Conservation (phyloP, 92 coral and sea anemone genomes). For the Porites cylindrica region DNA sequence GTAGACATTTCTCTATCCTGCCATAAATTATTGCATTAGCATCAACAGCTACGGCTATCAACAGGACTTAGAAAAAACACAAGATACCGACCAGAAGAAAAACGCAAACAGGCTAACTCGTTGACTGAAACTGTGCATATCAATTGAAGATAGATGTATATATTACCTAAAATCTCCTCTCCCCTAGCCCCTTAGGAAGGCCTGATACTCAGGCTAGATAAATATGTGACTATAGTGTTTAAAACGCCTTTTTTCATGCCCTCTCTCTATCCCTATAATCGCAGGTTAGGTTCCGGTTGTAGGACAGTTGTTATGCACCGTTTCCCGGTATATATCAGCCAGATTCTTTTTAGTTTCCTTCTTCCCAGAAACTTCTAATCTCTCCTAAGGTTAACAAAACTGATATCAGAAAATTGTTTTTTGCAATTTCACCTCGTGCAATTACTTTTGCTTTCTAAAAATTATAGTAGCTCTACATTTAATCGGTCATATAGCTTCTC, state of each 20-base stretch:
- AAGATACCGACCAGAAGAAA: neutral
- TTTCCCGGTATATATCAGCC: no score
- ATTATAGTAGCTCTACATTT: neutral
- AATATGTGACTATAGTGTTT: no score
- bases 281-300: no score
- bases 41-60: neutral
- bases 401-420: neutral
- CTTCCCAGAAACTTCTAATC: neutral
- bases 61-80: neutral
- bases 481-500: neutral
- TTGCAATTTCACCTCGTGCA: neutral
- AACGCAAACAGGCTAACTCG: neutral
- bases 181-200: no score
- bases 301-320: no score
- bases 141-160: neutral
- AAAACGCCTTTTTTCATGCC: no score
- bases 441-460: neutral
- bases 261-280: no score
- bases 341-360: no score
- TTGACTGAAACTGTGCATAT: slow-evolving; percentile 14
- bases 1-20: neutral
- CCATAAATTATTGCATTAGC: neutral
- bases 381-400: neutral
- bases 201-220: no score
- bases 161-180: no score